Conservation (phyloP, 2,113 vertebrate genomes). For the Microcebus lehilahytsara region DNA sequence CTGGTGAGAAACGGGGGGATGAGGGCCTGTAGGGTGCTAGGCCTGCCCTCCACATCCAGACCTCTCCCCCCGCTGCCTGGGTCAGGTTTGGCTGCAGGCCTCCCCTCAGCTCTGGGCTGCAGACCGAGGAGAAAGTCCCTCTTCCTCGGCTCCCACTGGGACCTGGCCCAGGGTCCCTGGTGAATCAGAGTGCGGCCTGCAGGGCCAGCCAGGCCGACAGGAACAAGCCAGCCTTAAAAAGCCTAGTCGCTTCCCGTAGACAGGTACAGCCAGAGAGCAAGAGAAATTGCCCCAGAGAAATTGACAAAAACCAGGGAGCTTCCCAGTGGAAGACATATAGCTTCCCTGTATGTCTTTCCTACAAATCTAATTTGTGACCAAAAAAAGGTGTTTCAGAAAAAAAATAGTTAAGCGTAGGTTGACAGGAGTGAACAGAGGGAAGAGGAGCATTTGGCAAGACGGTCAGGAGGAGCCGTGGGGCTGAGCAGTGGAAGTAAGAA, state of each 20-base stretch:
- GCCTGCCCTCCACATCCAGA: background rate
- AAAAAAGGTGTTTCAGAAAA: background rate
- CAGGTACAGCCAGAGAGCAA: background rate
- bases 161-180: background rate
- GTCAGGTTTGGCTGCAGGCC: background rate
- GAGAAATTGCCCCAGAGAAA: background rate
- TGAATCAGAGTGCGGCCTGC: background rate
- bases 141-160: background rate
- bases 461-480: background rate
- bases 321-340: background rate
- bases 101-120: background rate
- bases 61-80: background rate
- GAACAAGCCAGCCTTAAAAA: background rate
- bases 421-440: background rate
- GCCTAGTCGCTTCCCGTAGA: background rate
- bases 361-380: background rate
- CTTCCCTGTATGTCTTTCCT: background rate
- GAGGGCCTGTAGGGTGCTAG: background rate
- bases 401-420: background rate
- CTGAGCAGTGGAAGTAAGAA: background rate
- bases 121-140: background rate
- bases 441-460: background rate
- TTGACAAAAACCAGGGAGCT: background rate
- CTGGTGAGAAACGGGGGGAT: constrained; percentile 74
- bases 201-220: background rate